phyloP scores from a whole-genome alignment of 2,113 vertebrate species.

The Phocoena sinus region DNA sequence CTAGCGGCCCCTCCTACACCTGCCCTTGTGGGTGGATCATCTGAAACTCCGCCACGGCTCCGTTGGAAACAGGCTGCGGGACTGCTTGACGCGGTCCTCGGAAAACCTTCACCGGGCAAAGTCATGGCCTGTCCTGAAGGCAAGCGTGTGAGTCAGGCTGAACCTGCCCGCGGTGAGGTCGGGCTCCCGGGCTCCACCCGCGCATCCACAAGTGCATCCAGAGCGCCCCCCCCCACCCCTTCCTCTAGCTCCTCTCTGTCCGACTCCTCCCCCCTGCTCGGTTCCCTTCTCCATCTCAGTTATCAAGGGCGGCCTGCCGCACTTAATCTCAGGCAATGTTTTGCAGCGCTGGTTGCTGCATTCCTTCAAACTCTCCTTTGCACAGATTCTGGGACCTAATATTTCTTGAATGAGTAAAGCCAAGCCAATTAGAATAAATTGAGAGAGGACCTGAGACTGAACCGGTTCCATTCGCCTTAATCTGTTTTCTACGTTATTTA shows the following conservation, averaged over 20 bases:
- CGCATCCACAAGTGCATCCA: background rate
- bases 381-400: background rate
- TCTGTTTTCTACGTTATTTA: background rate
- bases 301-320: background rate
- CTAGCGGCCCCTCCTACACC: constrained; percentile 62
- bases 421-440: background rate
- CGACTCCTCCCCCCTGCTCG: background rate
- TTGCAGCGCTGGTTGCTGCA: background rate
- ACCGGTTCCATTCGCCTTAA: background rate
- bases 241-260: background rate
- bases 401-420: background rate
- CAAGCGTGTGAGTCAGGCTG: background rate
- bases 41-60: background rate
- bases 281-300: background rate
- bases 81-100: background rate
- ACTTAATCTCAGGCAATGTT: rapidly evolving
- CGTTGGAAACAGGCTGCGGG: background rate
- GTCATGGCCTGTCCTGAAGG: background rate
- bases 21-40: background rate
- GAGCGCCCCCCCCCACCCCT: background rate
- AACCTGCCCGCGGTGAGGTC: background rate
- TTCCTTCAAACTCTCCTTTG: background rate
- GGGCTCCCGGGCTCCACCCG: background rate
- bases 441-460: background rate
- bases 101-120: background rate